Conservation (phyloP, 2,888 invertebrate species). For the Magallana nippona region DNA sequence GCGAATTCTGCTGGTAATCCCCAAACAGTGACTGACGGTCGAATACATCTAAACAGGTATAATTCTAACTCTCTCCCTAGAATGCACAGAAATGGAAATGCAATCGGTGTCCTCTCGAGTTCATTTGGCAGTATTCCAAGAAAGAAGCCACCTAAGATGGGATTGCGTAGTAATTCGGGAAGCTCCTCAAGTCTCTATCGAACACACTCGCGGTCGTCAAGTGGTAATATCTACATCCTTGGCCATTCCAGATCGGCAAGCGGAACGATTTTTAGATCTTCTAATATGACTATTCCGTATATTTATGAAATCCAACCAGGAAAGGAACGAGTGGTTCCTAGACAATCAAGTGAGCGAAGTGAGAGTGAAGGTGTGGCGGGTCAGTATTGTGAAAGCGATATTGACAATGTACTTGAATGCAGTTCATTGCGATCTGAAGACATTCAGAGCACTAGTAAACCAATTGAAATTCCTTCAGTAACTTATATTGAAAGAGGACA, state of each 20-base stretch:
- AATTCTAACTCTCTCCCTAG: slow-evolving; percentile 12
- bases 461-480: slow-evolving; percentile 18
- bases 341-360: slow-evolving; percentile 49
- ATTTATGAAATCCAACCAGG: background rate
- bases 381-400: slow-evolving; percentile 64
- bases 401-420: slow-evolving; percentile 57
- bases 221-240: background rate
- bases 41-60: background rate
- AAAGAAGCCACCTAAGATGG: slow-evolving; percentile 37
- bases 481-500: slow-evolving; percentile 16
- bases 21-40: background rate
- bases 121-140: slow-evolving; percentile 26
- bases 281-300: background rate
- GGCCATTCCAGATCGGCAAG: background rate
- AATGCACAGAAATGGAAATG: background rate
- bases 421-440: slow-evolving; percentile 14
- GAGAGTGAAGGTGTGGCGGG: slow-evolving; percentile 58
- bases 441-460: background rate
- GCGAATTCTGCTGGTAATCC: slow-evolving; percentile 3
- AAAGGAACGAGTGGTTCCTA: background rate
- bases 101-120: background rate
- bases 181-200: slow-evolving; percentile 33
- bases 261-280: background rate
- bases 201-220: slow-evolving; percentile 37
- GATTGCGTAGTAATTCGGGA: slow-evolving; percentile 1